These are phyloP conservation scores for Labeo calbasu DNA, from an alignment of 2,797 vertebrate genomes.

Conservation along the genomic window DNA sequence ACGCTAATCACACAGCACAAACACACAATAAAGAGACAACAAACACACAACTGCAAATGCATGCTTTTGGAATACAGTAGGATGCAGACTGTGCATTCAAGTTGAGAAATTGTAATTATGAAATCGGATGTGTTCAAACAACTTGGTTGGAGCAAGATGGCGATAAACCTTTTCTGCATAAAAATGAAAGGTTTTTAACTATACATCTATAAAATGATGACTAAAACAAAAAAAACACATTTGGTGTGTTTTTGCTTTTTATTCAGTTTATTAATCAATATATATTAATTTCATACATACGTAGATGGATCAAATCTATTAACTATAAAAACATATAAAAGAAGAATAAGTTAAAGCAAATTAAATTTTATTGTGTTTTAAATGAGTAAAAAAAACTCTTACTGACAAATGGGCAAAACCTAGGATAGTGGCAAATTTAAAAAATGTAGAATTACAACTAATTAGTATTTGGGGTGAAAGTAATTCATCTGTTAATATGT, in stretches of 20 bases:
- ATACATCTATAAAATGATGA: neutral
- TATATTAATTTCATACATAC: too few relatives aligned
- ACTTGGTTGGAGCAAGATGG: neutral
- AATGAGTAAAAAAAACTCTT: too few relatives aligned
- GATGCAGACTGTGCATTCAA: neutral
- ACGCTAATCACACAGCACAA: neutral
- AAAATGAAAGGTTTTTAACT: neutral
- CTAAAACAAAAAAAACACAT: neutral
- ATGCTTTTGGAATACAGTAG: neutral
- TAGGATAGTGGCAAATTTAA: too few relatives aligned
- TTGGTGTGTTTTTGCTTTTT: neutral
- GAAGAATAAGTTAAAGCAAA: too few relatives aligned
- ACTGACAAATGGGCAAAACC: too few relatives aligned
- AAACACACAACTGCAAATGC: constrained; percentile 3
- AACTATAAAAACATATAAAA: too few relatives aligned
- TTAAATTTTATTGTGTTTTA: too few relatives aligned
- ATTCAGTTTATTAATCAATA: neutral
- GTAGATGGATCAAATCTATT: too few relatives aligned
- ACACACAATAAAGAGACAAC: neutral
- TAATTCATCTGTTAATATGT: too few relatives aligned
- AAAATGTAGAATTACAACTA: too few relatives aligned
- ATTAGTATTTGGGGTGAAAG: too few relatives aligned
- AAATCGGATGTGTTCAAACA: neutral
- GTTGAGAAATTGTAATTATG: neutral
- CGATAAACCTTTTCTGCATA: neutral